Base-by-base conservation (phyloP, 2,113 vertebrate species). In the Caranx ignobilis region DNA sequence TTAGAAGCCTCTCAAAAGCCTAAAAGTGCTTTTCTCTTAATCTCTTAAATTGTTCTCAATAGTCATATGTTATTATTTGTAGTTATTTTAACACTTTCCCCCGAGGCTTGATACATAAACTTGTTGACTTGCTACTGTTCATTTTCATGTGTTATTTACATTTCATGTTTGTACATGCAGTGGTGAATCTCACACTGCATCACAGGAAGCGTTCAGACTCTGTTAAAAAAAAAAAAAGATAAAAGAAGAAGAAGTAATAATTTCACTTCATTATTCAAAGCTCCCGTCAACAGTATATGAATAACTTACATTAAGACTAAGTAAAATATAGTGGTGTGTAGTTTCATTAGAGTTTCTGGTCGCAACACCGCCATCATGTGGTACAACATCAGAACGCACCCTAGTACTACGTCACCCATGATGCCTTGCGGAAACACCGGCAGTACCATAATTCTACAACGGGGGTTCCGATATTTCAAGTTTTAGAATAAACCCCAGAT, bases 401-500 rank as follows among this genome's bases (percentile, higher is more conserved):
- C 6, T 11, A n/a, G 2, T 41, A 7, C 11, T 32, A 11, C 6
- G 5, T 43, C 12, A 61, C 91, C 93, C 92, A 91, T 12, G 88
- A 93, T 94, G 84, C 93, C 87, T 11, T 80, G 70, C 43, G 9
- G 35, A 32, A 50, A 18, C 0, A 3, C 2, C 16, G 73, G 90
- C 70, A 10, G 50, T 87, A 86, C 92, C 89, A 94, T 82, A 78
- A 60, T 64, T 34, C 43, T 12, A 4, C 11, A 8, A 21, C 11
- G 68, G 62, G 75, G 75, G 12, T 1, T 11, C 0, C 0, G 1
- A 0, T 2, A 11, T 39, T 11, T 32, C 3, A 21, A 48, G 1
- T 12, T 47, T 71, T 59, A 19, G 5, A 60, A 15, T 34, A 32
- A 55, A 47, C 11, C 18, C 4, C 9, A 18, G 1, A 32, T 13